A percentile compares a stretch with the other conserved stretches of the same genome.
Conservation (phyloP, 2,113 vertebrate species). For the Microtus ochrogaster region DNA sequence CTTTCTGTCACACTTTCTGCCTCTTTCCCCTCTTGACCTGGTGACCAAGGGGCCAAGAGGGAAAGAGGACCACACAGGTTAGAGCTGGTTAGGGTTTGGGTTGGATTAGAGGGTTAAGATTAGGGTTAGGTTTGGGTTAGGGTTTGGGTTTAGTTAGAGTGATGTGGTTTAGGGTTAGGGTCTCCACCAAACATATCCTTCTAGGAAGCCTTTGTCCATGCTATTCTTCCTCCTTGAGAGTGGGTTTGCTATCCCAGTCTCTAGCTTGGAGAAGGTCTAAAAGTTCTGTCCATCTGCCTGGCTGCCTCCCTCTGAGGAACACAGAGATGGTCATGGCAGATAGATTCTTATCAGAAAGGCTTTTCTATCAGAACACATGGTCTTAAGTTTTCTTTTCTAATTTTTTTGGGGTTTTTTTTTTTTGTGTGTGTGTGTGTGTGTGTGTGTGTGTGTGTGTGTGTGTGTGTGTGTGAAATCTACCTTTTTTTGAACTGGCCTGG, state of each 20-base stretch:
- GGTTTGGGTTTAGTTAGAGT: not conserved
- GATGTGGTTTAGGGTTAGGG: not conserved
- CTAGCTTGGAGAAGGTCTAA: not conserved
- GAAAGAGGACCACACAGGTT: not conserved
- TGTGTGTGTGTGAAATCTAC: not conserved
- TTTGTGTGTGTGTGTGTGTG: too few species aligned
- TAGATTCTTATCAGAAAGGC: not conserved
- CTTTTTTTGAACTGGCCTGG: not conserved
- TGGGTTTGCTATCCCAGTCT: not conserved
- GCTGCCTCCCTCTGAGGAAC: not conserved
- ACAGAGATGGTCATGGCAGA: not conserved
- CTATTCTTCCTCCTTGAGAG: not conserved
- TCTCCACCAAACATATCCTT: not conserved
- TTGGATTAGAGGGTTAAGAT: not conserved
- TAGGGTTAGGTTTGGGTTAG: not conserved
- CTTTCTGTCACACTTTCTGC: not conserved
- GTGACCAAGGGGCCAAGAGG: not conserved
- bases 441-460: too few species aligned
- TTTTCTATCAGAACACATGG: fast-evolving
- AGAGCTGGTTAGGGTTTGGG: not conserved
- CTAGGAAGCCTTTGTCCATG: not conserved
- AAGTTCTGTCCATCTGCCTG: not conserved
- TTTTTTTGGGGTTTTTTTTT: not conserved
- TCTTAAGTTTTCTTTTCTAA: not conserved
- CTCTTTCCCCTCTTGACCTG: not conserved